Evolutionary conservation across 2,113 vertebrate species (phyloP).

Genomic region (Phocoena sinus): DNA sequence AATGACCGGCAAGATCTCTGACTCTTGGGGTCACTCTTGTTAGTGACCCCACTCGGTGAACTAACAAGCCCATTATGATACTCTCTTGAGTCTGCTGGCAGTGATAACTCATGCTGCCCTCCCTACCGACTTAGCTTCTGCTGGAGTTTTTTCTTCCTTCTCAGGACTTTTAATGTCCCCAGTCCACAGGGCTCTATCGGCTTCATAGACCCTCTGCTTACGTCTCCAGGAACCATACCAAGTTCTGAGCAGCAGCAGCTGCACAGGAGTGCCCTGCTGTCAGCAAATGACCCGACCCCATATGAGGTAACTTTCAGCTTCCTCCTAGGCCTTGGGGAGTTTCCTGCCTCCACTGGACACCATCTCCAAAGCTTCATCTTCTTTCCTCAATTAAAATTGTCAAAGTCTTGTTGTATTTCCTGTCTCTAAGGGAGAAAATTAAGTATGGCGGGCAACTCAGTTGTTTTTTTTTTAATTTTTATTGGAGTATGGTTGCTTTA

Average conservation of each 20-base stretch:
- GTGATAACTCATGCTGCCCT: background rate
- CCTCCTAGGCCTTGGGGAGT: background rate
- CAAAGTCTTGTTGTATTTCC: background rate
- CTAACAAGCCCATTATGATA: background rate
- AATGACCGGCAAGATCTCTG: background rate
- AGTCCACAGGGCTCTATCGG: background rate
- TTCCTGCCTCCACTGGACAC: background rate
- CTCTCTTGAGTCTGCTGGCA: background rate
- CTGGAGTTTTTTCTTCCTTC: background rate
- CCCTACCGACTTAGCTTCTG: background rate
- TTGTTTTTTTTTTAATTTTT: too few relatives aligned
- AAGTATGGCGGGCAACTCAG: background rate
- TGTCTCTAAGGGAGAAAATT: background rate
- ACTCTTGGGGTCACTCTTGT: background rate
- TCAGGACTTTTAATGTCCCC: background rate
- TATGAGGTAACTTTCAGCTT: background rate
- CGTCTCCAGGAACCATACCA: background rate
- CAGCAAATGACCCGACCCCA: background rate
- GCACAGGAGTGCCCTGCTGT: background rate
- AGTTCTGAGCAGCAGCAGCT: background rate
- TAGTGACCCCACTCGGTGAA: background rate
- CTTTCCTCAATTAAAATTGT: background rate
- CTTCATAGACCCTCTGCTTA: background rate
- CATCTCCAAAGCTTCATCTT: background rate
- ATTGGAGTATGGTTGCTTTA: too few relatives aligned